Evolutionary conservation across 2,797 vertebrate genomes (phyloP).

Genomic region (Acipenser ruthenus): DNA sequence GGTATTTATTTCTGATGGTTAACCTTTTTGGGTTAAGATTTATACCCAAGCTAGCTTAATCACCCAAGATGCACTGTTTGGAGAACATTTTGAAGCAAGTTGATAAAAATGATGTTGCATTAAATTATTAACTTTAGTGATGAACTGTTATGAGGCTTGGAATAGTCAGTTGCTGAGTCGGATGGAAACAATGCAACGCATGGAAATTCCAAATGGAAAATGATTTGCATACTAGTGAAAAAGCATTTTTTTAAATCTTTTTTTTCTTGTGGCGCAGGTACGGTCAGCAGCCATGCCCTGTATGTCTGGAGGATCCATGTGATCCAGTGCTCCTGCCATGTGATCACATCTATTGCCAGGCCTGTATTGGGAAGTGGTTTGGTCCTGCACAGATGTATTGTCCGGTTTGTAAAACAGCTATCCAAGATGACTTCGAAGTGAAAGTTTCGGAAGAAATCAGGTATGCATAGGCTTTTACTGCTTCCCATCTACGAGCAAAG

Average conservation of each 20-base stretch:
- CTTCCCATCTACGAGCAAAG: too few relatives aligned
- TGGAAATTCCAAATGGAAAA: too few relatives aligned
- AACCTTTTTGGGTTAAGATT: too few relatives aligned
- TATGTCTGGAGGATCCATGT: constrained; percentile 67
- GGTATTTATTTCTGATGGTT: constrained; percentile 44
- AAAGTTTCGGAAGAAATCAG: constrained; percentile 56
- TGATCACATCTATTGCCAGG: constrained; percentile 68
- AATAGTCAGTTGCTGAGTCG: too few relatives aligned
- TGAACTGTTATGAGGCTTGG: too few relatives aligned
- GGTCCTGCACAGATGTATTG: constrained; percentile 67
- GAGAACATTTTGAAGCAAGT: too few relatives aligned
- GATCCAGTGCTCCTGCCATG: constrained; percentile 77
- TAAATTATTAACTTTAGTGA: too few relatives aligned
- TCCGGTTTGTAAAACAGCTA: constrained; percentile 53
- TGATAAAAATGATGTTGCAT: too few relatives aligned
- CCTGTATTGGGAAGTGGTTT: constrained; percentile 69
- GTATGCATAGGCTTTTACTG: constrained; percentile 38
- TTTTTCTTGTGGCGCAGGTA: constrained; percentile 47
- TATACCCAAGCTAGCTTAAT: too few relatives aligned
- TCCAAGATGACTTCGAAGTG: constrained; percentile 46
- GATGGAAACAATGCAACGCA: too few relatives aligned
- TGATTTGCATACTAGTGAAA: too few relatives aligned
- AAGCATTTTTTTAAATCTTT: neutral
- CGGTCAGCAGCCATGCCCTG: constrained; percentile 52
- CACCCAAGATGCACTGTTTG: too few relatives aligned